Percentiles rank a stretch among this genome's conserved stretches.
Conservation (phyloP, 2,797 vertebrate species). For the Zalophus californianus region DNA sequence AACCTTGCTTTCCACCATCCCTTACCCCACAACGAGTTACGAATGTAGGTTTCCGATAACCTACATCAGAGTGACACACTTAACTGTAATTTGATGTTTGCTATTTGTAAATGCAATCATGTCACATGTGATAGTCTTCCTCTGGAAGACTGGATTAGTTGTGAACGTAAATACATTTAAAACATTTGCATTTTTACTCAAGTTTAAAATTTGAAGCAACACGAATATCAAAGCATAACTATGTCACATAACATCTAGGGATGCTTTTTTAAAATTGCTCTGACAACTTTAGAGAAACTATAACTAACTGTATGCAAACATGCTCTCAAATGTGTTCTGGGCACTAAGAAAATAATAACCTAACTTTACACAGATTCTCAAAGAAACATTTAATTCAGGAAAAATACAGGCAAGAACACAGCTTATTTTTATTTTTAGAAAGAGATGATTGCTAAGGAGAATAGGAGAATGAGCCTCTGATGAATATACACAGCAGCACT, state of each 20-base stretch:
- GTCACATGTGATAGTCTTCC: slow-evolving; percentile 27
- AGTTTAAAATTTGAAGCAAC: slow-evolving; percentile 45
- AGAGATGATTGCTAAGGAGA: not conserved
- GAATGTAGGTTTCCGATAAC: slow-evolving; percentile 77
- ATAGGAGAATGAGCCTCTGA: not conserved
- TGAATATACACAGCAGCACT: slow-evolving; percentile 51
- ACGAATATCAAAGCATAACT: not conserved
- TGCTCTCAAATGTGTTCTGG: not conserved
- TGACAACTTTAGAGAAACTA: slow-evolving; percentile 71
- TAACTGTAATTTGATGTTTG: slow-evolving; percentile 67
- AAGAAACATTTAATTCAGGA: slow-evolving; percentile 38
- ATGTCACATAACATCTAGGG: not conserved
- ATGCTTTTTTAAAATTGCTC: slow-evolving; percentile 46
- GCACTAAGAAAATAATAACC: slow-evolving; percentile 45
- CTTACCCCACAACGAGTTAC: slow-evolving; percentile 41
- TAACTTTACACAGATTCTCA: slow-evolving; percentile 20
- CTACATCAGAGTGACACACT: slow-evolving; percentile 74
- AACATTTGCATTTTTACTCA: slow-evolving; percentile 58
- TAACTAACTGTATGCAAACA: not conserved
- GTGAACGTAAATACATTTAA: not conserved
- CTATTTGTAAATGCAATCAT: slow-evolving; percentile 52
- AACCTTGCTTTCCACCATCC: not conserved
- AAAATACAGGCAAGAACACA: not conserved
- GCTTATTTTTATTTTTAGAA: not conserved
- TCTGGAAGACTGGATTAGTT: not conserved